Base-by-base conservation (phyloP, 2,888 invertebrate genomes). In the Aleiodes alternator region DNA sequence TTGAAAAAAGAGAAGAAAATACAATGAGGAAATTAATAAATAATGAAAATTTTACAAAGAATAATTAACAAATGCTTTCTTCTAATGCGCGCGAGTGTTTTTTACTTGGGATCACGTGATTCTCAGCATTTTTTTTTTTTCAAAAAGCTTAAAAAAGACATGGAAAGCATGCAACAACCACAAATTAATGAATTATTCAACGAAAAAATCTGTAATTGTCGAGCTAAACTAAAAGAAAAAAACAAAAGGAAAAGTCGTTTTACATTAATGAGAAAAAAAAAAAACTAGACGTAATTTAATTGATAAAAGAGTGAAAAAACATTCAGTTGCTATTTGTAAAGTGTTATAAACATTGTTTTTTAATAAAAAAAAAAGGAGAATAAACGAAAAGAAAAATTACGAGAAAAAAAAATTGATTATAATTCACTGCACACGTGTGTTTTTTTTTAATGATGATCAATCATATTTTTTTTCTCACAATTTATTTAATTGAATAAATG, bases 241-340 rank as follows among this genome's bases (percentile, higher is more conserved):
- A 8, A 38, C 1, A 38, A 8, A 69, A 57, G 50, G 16, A 34
- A 73, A 73, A 73, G 23, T 72, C 64, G 51, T 66, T 69, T 56
- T 64, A 72, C 69, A 77, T 48, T 43, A 34, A 34, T 34, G 34
- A 34, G 3, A 31, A 34, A 43, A 8, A 43, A 43, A 43, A 43
- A 43, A 43, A 70, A 70, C 59, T 79, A 79, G 76, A 77, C 80
- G 59, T 80, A 79, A 80, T 79, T 78, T 77, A 75, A 64, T 48
- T 16, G 64, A 75, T 66, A 69, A 55, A 43, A 43, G 43, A 43
- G 34, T 34, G 43, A 43, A 43, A 8, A 43, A 69, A 80, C 77
- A 79, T 80, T 82, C 77, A 80, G 79, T 79, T 78, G 80, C 82
- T 82, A 82, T 83, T 84, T 84, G 83, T 83, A 82, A 82, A 83